These are phyloP conservation scores for Punctoribates punctum DNA, from an alignment of 2,888 invertebrate species.

Conservation along the genomic window DNA sequence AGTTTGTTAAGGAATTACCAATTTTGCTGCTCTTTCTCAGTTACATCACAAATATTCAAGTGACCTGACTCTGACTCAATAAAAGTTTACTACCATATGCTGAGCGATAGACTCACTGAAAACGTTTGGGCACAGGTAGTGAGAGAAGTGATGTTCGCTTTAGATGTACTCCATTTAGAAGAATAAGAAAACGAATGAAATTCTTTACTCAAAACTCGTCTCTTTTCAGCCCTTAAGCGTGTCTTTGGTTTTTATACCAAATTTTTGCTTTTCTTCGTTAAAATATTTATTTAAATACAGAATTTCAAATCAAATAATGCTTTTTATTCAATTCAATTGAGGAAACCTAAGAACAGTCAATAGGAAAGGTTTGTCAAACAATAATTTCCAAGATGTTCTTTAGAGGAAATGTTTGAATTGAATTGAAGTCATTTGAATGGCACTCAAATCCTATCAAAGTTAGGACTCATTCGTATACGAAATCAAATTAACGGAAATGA, in stretches of 20 bases:
- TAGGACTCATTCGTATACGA: too few relatives aligned
- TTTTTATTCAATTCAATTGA: too few relatives aligned
- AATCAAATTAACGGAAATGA: too few relatives aligned
- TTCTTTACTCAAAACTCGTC: slow-evolving; percentile 40
- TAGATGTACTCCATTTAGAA: background rate
- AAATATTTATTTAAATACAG: too few relatives aligned
- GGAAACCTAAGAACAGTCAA: too few relatives aligned
- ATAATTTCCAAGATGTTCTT: too few relatives aligned
- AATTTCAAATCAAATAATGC: too few relatives aligned
- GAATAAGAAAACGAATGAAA: background rate
- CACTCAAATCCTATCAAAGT: too few relatives aligned
- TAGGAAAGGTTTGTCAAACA: too few relatives aligned
- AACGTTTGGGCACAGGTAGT: background rate
- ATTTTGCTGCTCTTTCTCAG: background rate
- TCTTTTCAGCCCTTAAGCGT: slow-evolving; percentile 41
- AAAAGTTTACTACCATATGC: background rate
- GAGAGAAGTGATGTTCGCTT: slow-evolving; percentile 12
- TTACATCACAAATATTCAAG: slow-evolving; percentile 19
- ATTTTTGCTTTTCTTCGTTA: too few relatives aligned
- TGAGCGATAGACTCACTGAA: background rate
- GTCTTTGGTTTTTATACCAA: slow-evolving; percentile 9
- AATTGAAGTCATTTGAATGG: too few relatives aligned
- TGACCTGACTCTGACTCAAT: slow-evolving; percentile 10
- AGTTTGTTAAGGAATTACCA: background rate
- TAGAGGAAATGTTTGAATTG: too few relatives aligned